Evolutionary conservation across 1,140 invertebrate genomes (phyloP).

Genomic region (Caenorhabditis latens): DNA sequence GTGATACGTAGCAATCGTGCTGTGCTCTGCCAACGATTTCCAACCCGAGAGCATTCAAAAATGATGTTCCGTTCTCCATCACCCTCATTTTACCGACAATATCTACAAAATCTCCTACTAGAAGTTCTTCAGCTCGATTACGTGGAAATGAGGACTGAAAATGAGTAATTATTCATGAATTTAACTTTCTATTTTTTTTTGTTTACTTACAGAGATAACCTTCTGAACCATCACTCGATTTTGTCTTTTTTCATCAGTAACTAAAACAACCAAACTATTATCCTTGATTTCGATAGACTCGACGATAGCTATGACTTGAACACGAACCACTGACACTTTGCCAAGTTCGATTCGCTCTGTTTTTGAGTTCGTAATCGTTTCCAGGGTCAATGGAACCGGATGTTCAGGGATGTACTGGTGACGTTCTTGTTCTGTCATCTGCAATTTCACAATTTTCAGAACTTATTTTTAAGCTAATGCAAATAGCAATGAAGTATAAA

Average conservation of each 20-base stretch:
- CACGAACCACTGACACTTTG: not conserved
- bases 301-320: constrained; percentile 10
- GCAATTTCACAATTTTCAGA: not conserved
- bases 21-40: not conserved
- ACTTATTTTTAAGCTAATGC: not conserved
- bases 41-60: not conserved
- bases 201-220: not conserved
- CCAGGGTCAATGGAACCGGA: not conserved
- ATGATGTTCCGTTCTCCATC: not conserved
- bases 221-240: constrained; percentile 16
- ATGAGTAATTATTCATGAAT: not conserved
- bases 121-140: not conserved
- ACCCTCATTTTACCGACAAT: constrained; percentile 21
- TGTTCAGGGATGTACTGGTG: not conserved
- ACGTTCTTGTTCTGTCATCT: not conserved
- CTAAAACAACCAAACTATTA: not conserved
- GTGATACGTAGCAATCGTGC: not conserved
- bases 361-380: not conserved
- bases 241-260: not conserved
- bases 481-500: too few species aligned
- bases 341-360: not conserved
- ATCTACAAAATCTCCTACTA: not conserved
- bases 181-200: not conserved
- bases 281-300: constrained; percentile 3
- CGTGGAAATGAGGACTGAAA: constrained; percentile 21